Conservation (phyloP, 2,113 vertebrate genomes). For the Tragelaphus scriptus region DNA sequence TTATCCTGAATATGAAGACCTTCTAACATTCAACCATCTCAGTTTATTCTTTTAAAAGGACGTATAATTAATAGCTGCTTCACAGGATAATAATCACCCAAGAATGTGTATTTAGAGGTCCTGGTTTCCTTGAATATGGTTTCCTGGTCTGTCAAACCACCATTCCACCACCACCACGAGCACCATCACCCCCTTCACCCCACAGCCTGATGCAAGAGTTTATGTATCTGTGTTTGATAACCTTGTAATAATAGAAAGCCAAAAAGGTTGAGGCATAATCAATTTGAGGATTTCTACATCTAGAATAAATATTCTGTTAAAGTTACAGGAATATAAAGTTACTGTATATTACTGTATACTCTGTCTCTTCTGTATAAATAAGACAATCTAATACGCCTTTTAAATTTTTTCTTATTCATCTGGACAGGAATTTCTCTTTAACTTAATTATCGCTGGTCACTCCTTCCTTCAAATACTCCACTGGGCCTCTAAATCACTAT, state of each 20-base stretch:
- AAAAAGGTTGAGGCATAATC: neutral
- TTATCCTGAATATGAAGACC: neutral
- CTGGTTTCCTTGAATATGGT: neutral
- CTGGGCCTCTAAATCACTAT: neutral
- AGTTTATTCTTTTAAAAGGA: neutral
- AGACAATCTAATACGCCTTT: neutral
- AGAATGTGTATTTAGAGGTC: neutral
- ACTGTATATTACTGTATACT: neutral
- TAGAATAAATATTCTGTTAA: neutral
- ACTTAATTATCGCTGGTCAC: neutral
- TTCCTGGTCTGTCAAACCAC: neutral
- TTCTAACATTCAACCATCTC: neutral
- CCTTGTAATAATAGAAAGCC: neutral
- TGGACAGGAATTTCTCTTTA: neutral
- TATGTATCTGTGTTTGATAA: neutral
- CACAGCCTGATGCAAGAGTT: neutral
- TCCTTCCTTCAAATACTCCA: neutral
- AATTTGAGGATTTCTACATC: neutral
- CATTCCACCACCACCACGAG: neutral
- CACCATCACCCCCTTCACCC: neutral
- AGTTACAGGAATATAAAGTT: neutral
- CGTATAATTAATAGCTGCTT: neutral
- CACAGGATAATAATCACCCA: neutral
- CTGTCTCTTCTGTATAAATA: neutral
- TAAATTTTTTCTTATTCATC: neutral